Percentiles rank a stretch among this genome's conserved stretches.
phyloP scores from a whole-genome alignment of 2,113 vertebrate genomes.

The Vanacampus margaritifer region DNA sequence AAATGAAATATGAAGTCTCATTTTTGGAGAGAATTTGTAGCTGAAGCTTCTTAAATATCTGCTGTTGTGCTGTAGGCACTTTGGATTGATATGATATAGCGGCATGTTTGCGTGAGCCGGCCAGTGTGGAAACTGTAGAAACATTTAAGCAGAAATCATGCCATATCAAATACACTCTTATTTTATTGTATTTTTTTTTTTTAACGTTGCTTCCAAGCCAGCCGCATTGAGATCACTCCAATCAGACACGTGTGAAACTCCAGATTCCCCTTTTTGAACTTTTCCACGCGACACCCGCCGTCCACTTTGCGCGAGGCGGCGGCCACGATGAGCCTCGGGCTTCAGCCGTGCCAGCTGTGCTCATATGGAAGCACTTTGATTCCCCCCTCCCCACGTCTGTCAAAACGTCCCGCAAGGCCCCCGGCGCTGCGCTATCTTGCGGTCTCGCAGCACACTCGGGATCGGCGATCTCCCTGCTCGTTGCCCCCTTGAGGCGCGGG shows the following conservation, averaged over 20 bases:
- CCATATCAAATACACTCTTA: background rate
- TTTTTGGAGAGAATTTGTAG: too few species aligned
- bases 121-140: conserved; percentile 3
- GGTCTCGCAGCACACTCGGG: background rate
- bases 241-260: background rate
- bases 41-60: background rate
- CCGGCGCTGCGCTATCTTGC: background rate
- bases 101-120: background rate
- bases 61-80: background rate
- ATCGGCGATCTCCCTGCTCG: background rate
- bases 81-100: background rate
- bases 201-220: background rate
- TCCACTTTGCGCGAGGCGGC: background rate
- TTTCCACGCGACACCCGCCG: conserved; percentile 5
- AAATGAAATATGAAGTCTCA: too few species aligned
- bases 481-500: conserved; percentile 2
- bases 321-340: background rate
- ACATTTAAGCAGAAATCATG: background rate
- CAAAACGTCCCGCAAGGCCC: background rate
- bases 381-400: background rate
- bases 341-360: background rate
- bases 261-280: background rate
- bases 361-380: conserved; percentile 10
- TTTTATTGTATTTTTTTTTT: background rate
- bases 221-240: background rate